A percentile compares a stretch with the other conserved stretches of the same genome.
phyloP scores from a whole-genome alignment of 1,140 invertebrate genomes.

The Bombus confusus region DNA sequence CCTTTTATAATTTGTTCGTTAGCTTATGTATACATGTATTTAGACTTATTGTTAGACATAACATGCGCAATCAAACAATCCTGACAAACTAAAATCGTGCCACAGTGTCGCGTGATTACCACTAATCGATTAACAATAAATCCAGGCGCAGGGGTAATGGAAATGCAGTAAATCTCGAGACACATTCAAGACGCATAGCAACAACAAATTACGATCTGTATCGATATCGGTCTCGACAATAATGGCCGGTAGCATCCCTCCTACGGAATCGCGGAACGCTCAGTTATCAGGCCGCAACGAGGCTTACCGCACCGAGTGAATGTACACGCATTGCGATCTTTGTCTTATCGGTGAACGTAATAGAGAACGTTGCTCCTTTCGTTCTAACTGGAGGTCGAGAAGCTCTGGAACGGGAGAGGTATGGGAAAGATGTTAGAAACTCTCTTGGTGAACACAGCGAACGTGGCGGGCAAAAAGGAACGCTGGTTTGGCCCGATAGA shows the following conservation, averaged over 20 bases:
- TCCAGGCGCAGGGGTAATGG: slow-evolving; percentile 5
- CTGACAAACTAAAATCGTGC: slow-evolving; percentile 3
- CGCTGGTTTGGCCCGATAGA: slow-evolving; percentile 19
- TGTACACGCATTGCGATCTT: slow-evolving; percentile 58
- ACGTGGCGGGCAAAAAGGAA: not conserved
- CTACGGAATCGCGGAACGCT: slow-evolving; percentile 42
- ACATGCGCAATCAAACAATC: not conserved
- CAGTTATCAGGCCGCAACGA: slow-evolving; percentile 59
- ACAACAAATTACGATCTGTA: slow-evolving; percentile 43
- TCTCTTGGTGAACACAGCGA: not conserved
- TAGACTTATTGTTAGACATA: not conserved
- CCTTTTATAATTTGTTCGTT: too few relatives aligned
- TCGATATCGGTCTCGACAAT: slow-evolving; percentile 58
- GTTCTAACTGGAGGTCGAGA: not conserved
- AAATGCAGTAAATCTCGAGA: slow-evolving; percentile 16
- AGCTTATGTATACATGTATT: too few relatives aligned
- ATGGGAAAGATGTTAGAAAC: slow-evolving; percentile 17
- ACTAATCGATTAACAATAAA: slow-evolving; percentile 33
- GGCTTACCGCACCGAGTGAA: slow-evolving; percentile 55
- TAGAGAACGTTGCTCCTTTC: slow-evolving; percentile 52
- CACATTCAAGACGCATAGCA: slow-evolving; percentile 32
- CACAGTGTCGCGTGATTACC: not conserved
- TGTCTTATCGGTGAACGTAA: slow-evolving; percentile 58
- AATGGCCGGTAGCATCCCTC: slow-evolving; percentile 51
- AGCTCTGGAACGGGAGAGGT: not conserved